Evolutionary conservation across 2,797 vertebrate species (phyloP).

Genomic region (Perodicticus potto): DNA sequence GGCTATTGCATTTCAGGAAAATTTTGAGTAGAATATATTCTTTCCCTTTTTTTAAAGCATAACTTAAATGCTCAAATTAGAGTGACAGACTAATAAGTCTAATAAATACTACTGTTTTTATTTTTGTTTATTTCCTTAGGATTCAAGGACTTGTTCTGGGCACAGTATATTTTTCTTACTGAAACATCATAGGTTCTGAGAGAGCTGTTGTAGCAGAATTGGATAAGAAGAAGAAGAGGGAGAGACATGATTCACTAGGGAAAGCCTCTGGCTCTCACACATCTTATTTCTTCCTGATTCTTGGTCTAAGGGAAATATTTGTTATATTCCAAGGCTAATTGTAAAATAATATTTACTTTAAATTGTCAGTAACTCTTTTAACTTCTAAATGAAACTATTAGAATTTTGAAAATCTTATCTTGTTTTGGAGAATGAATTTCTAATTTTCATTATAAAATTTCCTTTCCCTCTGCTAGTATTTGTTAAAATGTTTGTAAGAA

Average conservation of each 20-base stretch:
- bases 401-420: conserved; percentile 21
- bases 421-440: conserved; percentile 36
- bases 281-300: not conserved
- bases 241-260: not conserved
- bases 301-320: not conserved
- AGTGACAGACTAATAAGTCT: conserved; percentile 32
- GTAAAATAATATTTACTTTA: conserved; percentile 25
- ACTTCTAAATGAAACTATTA: not conserved
- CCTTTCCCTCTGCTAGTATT: not conserved
- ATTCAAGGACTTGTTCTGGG: not conserved
- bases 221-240: not conserved
- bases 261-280: not conserved
- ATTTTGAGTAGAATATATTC: not conserved
- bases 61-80: not conserved
- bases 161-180: not conserved
- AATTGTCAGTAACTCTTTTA: conserved; percentile 9
- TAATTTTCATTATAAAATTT: conserved; percentile 52
- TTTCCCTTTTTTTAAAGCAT: conserved; percentile 35
- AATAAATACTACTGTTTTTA: not conserved
- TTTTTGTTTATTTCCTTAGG: conserved; percentile 25
- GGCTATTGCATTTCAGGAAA: conserved; percentile 16
- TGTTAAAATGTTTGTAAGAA: conserved; percentile 32
- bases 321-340: conserved; percentile 6
- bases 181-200: not conserved
- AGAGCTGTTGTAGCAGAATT: not conserved